Evolutionary conservation across 2,888 invertebrate genomes (phyloP).

Genomic region (Hyppa rectilinea): DNA sequence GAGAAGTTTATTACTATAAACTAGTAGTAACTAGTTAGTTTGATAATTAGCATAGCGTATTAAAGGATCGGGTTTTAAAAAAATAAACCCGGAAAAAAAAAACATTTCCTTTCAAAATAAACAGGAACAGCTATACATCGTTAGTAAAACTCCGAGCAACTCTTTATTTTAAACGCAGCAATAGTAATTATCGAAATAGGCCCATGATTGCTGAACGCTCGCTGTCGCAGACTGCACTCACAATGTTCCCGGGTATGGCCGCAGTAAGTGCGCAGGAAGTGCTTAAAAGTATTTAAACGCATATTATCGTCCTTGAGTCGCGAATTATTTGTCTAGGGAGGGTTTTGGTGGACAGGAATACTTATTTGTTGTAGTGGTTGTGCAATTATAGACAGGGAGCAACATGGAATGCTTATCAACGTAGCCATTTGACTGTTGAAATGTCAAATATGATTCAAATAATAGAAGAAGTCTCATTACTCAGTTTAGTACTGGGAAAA

Average conservation of each 20-base stretch:
- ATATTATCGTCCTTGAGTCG: constrained; percentile 56
- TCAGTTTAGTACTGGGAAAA: too few species aligned
- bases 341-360: constrained; percentile 8
- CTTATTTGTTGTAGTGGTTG: constrained; percentile 20
- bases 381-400: neutral
- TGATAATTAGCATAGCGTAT: too few species aligned
- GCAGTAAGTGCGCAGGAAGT: constrained; percentile 46
- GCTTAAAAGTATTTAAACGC: constrained; percentile 63
- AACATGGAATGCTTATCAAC: too few species aligned
- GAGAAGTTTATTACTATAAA: too few species aligned
- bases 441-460: too few species aligned
- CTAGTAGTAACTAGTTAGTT: too few species aligned
- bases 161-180: constrained; percentile 54
- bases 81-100: too few species aligned
- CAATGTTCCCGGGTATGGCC: constrained; percentile 33
- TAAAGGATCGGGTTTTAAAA: too few species aligned
- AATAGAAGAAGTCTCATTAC: too few species aligned
- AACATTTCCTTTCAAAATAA: neutral
- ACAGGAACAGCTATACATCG: neutral
- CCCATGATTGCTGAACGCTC: constrained; percentile 53
- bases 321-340: constrained; percentile 47
- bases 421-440: too few species aligned
- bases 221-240: constrained; percentile 47
- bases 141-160: constrained; percentile 32
- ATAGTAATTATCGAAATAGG: constrained; percentile 65